A percentile compares a stretch with the other conserved stretches of the same genome.
These are phyloP conservation scores for Tiliqua scincoides DNA, from an alignment of 2,113 vertebrate species.

Conservation along the genomic window DNA sequence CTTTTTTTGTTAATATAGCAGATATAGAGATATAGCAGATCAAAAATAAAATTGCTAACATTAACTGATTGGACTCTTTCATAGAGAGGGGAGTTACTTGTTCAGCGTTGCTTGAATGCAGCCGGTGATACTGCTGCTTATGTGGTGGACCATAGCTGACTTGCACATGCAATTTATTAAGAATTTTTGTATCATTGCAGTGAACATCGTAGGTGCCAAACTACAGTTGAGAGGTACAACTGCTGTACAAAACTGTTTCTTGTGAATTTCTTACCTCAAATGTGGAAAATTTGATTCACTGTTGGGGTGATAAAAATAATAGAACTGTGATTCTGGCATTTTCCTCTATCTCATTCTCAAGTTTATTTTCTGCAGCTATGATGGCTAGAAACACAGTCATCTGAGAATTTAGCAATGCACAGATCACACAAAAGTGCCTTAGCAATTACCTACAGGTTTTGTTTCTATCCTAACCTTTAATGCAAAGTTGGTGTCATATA, in stretches of 20 bases:
- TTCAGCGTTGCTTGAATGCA: neutral
- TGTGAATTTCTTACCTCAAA: neutral
- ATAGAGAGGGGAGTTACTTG: neutral
- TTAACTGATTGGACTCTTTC: neutral
- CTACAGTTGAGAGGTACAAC: neutral
- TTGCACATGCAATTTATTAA: neutral
- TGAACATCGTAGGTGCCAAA: neutral
- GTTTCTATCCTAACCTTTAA: neutral
- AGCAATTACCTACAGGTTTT: neutral
- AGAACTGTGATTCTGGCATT: neutral
- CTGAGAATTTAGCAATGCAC: neutral
- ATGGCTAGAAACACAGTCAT: neutral
- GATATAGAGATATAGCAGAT: neutral
- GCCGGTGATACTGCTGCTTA: neutral
- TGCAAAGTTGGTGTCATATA: neutral
- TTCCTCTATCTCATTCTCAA: neutral
- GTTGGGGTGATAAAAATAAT: too few relatives aligned
- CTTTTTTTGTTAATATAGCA: fast-evolving
- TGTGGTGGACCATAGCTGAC: neutral
- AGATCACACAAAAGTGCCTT: neutral
- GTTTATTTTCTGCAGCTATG: neutral
- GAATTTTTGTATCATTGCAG: neutral
- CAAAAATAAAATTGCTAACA: neutral
- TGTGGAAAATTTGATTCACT: neutral
- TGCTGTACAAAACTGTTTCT: neutral